Conservation (phyloP, 2,797 vertebrate species). For the Nothura maculosa region DNA sequence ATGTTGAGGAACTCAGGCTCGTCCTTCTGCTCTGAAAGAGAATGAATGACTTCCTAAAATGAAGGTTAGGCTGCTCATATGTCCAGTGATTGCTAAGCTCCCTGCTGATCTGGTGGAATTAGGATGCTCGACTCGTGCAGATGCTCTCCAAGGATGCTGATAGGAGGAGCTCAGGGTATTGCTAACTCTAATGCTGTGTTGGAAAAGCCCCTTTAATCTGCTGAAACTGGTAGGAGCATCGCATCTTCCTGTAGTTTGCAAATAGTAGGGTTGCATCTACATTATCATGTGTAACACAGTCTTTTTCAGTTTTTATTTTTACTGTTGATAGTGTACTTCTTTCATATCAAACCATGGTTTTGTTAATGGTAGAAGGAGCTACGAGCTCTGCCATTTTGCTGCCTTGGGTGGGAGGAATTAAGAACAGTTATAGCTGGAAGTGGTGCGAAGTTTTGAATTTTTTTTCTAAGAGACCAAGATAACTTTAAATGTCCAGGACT, state of each 20-base stretch:
- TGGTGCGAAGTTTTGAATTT: constrained; percentile 24
- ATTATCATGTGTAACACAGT: neutral
- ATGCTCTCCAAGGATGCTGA: neutral
- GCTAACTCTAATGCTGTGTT: neutral
- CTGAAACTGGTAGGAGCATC: neutral
- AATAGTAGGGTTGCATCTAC: neutral
- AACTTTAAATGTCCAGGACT: constrained; percentile 59
- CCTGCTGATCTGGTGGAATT: neutral
- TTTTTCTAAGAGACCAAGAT: constrained; percentile 2
- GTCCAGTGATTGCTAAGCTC: neutral
- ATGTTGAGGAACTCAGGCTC: neutral
- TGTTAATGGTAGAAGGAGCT: neutral
- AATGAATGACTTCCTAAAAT: neutral
- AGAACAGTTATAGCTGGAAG: neutral
- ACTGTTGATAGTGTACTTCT: neutral
- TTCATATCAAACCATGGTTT: neutral
- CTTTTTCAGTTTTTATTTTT: neutral
- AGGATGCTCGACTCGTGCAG: neutral
- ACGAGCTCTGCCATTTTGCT: neutral
- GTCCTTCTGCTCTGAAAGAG: neutral
- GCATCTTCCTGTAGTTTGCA: neutral
- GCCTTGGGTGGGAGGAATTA: neutral
- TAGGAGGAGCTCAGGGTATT: neutral
- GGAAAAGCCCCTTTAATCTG: neutral
- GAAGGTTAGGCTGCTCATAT: neutral